Percentiles rank a stretch among this genome's conserved stretches.
Evolutionary conservation across 1,140 invertebrate genomes (phyloP).

Genomic region (Anastrepha ludens): DNA sequence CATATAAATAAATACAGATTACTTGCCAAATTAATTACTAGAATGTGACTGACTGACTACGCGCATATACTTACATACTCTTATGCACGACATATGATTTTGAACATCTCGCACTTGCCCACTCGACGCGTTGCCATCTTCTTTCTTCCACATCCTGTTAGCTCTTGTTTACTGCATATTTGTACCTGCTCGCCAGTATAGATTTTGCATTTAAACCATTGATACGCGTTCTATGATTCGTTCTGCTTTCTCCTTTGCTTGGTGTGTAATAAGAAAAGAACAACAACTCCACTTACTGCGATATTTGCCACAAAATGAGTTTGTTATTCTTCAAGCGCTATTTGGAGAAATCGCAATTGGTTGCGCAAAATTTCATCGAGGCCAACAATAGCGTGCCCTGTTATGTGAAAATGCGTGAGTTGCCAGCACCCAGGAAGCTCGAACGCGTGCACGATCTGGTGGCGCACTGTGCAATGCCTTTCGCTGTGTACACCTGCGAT

Average conservation of each 20-base stretch:
- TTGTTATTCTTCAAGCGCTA: slow-evolving; percentile 72
- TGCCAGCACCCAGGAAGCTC: slow-evolving; percentile 61
- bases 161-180: background rate
- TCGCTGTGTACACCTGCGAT: slow-evolving; percentile 61
- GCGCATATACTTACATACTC: background rate
- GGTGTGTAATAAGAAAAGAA: background rate
- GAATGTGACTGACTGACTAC: background rate
- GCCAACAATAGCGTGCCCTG: slow-evolving; percentile 63
- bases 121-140: background rate
- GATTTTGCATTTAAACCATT: slow-evolving; percentile 38
- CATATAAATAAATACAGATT: slow-evolving; percentile 13
- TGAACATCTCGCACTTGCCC: background rate
- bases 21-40: background rate
- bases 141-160: background rate
- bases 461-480: slow-evolving; percentile 62
- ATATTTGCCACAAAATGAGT: background rate
- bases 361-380: slow-evolving; percentile 66
- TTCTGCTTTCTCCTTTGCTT: background rate
- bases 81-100: no score
- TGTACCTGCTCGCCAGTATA: background rate
- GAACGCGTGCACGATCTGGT: slow-evolving; percentile 66
- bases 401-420: slow-evolving; percentile 69
- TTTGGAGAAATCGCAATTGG: slow-evolving; percentile 68
- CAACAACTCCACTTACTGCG: background rate
- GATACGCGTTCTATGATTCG: background rate